Percentiles rank a stretch among this genome's conserved stretches.
Evolutionary conservation across 2,888 invertebrate genomes (phyloP).

Genomic region (Acronicta aceris): DNA sequence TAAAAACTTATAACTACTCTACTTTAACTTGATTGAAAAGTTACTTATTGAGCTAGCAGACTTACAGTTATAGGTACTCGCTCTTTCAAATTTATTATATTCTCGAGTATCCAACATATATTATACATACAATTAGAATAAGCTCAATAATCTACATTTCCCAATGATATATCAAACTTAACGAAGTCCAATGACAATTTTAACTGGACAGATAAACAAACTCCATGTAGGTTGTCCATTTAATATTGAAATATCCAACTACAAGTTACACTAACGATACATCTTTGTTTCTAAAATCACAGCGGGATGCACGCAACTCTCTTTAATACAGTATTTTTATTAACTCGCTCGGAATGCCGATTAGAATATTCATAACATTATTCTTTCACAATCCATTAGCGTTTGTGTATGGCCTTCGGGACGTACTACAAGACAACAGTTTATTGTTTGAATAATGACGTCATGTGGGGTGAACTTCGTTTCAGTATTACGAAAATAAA

Average conservation of each 20-base stretch:
- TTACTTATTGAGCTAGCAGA: constrained; percentile 21
- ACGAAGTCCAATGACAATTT: constrained; percentile 37
- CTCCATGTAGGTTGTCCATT: constrained; percentile 57
- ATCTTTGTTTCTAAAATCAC: constrained; percentile 84
- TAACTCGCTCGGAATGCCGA: constrained; percentile 83
- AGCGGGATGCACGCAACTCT: constrained; percentile 80
- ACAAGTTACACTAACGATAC: constrained; percentile 71
- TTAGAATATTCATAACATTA: constrained; percentile 84
- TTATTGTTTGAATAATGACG: constrained; percentile 57
- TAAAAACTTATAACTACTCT: too few relatives aligned
- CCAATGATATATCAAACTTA: constrained; percentile 37
- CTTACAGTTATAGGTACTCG: constrained; percentile 20
- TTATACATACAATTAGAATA: constrained; percentile 34
- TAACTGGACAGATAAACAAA: constrained; percentile 41
- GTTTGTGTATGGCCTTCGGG: constrained; percentile 60
- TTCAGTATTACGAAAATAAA: constrained; percentile 39
- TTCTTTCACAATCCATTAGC: constrained; percentile 78
- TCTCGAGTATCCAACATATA: constrained; percentile 8
- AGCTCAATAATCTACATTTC: constrained; percentile 36
- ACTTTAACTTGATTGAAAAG: too few relatives aligned
- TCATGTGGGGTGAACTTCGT: constrained; percentile 49
- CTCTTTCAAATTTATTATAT: constrained; percentile 11
- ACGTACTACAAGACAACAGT: constrained; percentile 60
- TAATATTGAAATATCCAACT: constrained; percentile 71
- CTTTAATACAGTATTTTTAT: constrained; percentile 86